Evolutionary conservation across 1,140 invertebrate species (phyloP), one percentile per base, ranked within the genome.

Genomic region (Cyclina sinensis): DNA sequence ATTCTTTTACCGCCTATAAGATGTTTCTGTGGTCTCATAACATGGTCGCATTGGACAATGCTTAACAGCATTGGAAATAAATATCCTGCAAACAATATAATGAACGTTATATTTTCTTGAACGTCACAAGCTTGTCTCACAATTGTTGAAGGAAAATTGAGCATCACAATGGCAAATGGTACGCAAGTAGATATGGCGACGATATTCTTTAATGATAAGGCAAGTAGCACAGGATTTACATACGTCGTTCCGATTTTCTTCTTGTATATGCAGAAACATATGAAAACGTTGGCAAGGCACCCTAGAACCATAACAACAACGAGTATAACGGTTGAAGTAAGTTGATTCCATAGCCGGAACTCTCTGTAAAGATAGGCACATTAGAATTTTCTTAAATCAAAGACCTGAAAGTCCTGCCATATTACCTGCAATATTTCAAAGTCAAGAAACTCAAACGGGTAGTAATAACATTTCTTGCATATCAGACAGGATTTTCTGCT

Each of bases 1-100:
- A 81, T 43, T 39, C 59, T 81, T 4, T 39, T 57, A 11, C 51
- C 57, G 7, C 54, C 37, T 37, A 59, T 5, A 39, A 62, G 30
- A 21, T 35, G 24, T 81, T 32, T 37, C 2, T 81, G n/a, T 24
- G n/a, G 79, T 43, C 51, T 35, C 0, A 37, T 62, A 3, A 81
- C 24, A 43, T 81, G 79, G 18, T 81, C 79, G 62, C 79, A 81
- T 37, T 81, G 79, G 21, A 81, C 48, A 21, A 81, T 39, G 35
- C 48, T 81, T n/a, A 59, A 27, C 9, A 81, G 37, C 0, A 48
- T 48, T 1, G 79, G 79, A 43, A 81, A 65, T 12, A 81, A 81
- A 81, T 32, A 81, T 37, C 79, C 79, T 1, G 79, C 32, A 62
- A 81, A 81, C 27, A 81, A 12, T 16, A 46, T 43, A 0, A 81